These are phyloP conservation scores for Gadopsis bispinosus DNA, from an alignment of 2,797 vertebrate species.

Conservation along the genomic window DNA sequence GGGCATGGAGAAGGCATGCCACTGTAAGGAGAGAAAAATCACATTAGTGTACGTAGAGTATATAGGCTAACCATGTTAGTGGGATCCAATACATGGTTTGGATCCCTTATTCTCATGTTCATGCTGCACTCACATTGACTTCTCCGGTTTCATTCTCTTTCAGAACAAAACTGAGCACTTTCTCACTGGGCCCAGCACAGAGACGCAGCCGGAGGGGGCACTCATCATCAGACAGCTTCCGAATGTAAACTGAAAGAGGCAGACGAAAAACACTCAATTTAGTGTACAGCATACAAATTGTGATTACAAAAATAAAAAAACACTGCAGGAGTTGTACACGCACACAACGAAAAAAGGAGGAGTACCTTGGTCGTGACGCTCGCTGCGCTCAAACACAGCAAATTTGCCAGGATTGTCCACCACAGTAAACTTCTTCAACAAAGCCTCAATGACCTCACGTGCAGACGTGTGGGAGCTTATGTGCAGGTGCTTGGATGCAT, in stretches of 20 bases:
- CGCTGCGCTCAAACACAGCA: slow-evolving; percentile 93
- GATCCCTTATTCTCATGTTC: neutral
- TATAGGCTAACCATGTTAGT: neutral
- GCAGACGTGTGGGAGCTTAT: slow-evolving; percentile 91
- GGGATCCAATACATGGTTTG: neutral
- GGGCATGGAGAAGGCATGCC: slow-evolving; percentile 94
- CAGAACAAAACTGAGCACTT: slow-evolving; percentile 91
- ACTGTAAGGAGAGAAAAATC: slow-evolving; percentile 77
- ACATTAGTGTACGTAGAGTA: neutral
- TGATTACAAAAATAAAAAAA: neutral
- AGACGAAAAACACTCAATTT: slow-evolving; percentile 6
- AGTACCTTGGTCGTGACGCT: slow-evolving; percentile 93
- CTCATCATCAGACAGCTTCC: slow-evolving; percentile 91
- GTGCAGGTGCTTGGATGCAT: slow-evolving; percentile 94
- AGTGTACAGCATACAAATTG: neutral
- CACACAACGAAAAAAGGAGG: neutral
- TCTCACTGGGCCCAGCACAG: slow-evolving; percentile 91
- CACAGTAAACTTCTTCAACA: slow-evolving; percentile 95
- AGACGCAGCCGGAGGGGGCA: slow-evolving; percentile 90
- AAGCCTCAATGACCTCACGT: slow-evolving; percentile 94
- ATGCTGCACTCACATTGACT: slow-evolving; percentile 90
- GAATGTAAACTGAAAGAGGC: slow-evolving; percentile 87
- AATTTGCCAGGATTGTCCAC: slow-evolving; percentile 97
- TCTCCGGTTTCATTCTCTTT: slow-evolving; percentile 98
- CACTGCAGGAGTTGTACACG: neutral